Evolutionary conservation across 2,797 vertebrate species (phyloP).

Genomic region (Spondyliosoma cantharus): DNA sequence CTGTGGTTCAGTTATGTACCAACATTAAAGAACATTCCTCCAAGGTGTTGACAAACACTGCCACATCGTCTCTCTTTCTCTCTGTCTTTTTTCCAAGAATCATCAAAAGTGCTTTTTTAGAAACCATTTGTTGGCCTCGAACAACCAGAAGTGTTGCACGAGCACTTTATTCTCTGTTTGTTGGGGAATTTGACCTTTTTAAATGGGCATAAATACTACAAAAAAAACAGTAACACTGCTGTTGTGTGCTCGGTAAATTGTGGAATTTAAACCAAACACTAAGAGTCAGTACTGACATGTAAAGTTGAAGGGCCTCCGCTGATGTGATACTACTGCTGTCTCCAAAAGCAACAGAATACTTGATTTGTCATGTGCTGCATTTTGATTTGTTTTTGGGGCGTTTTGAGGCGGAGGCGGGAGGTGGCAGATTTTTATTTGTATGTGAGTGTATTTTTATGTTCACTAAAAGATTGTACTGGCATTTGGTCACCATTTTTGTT

Average conservation of each 20-base stretch:
- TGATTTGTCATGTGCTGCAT: constrained; percentile 84
- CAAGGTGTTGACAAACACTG: constrained; percentile 78
- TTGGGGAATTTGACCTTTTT: constrained; percentile 26
- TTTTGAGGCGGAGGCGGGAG: constrained; percentile 29
- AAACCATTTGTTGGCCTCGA: constrained; percentile 78
- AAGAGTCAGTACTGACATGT: constrained; percentile 56
- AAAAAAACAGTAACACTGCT: constrained; percentile 62
- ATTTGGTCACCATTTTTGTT: constrained; percentile 85
- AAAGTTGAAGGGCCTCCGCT: constrained; percentile 68
- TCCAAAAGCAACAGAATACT: constrained; percentile 77
- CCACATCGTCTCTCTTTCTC: constrained; percentile 68
- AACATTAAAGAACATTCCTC: constrained; percentile 86
- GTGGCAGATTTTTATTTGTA: constrained; percentile 84
- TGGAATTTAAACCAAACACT: constrained; percentile 71
- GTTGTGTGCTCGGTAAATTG: constrained; percentile 46
- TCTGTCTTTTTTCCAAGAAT: constrained; percentile 51
- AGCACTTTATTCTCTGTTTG: constrained; percentile 84
- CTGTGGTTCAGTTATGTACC: constrained; percentile 81
- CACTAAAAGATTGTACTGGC: constrained; percentile 88
- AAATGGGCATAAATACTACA: constrained; percentile 51
- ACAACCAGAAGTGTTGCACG: constrained; percentile 82
- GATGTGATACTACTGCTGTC: constrained; percentile 80
- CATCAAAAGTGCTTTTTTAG: constrained; percentile 74
- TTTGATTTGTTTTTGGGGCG: constrained; percentile 71
- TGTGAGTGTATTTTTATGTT: constrained; percentile 84